Evolutionary conservation across 2,888 invertebrate genomes (phyloP).

Genomic region (Troglohyphantes excavatus): DNA sequence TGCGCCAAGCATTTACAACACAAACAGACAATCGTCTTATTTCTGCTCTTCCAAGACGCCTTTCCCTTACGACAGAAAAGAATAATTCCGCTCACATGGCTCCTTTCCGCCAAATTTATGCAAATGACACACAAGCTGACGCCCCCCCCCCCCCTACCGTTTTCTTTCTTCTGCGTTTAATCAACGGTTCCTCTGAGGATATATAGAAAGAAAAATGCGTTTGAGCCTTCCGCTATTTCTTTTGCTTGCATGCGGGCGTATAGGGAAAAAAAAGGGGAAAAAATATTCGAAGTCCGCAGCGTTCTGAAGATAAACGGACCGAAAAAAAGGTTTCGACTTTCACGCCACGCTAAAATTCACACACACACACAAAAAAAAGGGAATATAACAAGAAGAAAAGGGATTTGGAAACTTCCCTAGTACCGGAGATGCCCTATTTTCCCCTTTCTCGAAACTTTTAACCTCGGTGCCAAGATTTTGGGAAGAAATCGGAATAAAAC

Average conservation of each 20-base stretch:
- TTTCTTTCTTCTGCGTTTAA: conserved; percentile 7
- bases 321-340: conserved; percentile 6
- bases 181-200: not conserved
- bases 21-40: no score
- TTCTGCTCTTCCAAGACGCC: not conserved
- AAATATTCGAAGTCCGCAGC: conserved; percentile 6
- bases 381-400: not conserved
- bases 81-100: conserved; percentile 10
- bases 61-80: not conserved
- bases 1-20: no score
- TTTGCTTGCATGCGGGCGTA: not conserved
- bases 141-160: not conserved
- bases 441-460: not conserved
- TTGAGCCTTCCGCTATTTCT: conserved; percentile 10
- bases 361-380: not conserved
- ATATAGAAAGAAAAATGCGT: not conserved
- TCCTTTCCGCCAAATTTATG: conserved; percentile 31
- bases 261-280: not conserved
- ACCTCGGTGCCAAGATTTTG: not conserved
- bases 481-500: not conserved
- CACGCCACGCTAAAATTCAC: not conserved
- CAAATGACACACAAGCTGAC: conserved; percentile 16
- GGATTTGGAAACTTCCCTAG: not conserved
- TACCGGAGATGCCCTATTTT: not conserved
- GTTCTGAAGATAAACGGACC: conserved; percentile 44